Conservation (phyloP, 2,888 invertebrate species). For the Machimus rusticus region DNA sequence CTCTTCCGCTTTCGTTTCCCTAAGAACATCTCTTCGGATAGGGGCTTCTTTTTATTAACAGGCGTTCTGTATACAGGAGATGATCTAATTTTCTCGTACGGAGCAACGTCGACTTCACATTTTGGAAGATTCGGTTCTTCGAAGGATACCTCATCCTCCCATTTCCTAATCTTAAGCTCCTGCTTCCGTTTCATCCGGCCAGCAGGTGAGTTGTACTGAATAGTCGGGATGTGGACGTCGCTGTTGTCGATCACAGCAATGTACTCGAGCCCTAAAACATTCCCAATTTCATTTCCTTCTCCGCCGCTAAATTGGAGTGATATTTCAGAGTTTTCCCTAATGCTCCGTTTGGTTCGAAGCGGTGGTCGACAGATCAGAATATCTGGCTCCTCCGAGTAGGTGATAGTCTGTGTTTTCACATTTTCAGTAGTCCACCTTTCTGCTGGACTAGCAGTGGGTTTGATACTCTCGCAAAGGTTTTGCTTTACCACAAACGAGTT, state of each 20-base stretch:
- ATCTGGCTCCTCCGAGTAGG: not conserved
- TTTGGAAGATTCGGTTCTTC: not conserved
- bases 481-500: not conserved
- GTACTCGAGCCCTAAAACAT: not conserved
- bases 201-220: not conserved
- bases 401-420: not conserved
- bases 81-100: not conserved
- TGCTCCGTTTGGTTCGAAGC: not conserved
- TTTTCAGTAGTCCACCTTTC: not conserved
- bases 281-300: not conserved
- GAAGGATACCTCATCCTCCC: not conserved
- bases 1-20: not conserved
- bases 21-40: not conserved
- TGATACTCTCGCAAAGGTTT: not conserved
- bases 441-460: not conserved
- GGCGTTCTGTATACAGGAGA: not conserved
- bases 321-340: not conserved
- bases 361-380: not conserved
- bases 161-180: not conserved
- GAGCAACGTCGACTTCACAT: not conserved
- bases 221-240: not conserved
- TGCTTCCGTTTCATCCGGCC: not conserved
- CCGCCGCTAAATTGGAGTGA: not conserved
- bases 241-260: not conserved
- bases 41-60: not conserved